These are phyloP conservation scores for Andrena trimmerana DNA, from an alignment of 2,888 invertebrate species.

Conservation along the genomic window DNA sequence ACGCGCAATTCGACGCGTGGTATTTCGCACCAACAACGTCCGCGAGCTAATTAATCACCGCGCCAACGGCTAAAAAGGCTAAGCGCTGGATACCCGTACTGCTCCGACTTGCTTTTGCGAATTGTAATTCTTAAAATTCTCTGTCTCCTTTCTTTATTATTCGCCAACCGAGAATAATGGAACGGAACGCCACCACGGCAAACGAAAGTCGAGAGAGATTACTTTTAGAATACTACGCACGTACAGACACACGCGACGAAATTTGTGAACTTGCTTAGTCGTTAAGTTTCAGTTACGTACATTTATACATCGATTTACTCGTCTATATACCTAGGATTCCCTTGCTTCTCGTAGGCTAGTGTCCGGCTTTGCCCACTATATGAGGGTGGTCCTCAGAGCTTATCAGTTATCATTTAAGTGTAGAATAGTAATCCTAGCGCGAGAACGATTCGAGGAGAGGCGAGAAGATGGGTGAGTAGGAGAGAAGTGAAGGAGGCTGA, in stretches of 20 bases:
- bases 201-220: constrained; percentile 49
- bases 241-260: constrained; percentile 30
- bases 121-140: constrained; percentile 41
- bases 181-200: constrained; percentile 38
- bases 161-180: constrained; percentile 55
- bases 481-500: constrained; percentile 6
- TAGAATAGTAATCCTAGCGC: constrained; percentile 2
- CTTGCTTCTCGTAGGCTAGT: neutral
- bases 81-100: constrained; percentile 83
- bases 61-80: constrained; percentile 78
- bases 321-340: constrained; percentile 2
- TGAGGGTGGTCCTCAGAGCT: constrained; percentile 1
- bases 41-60: constrained; percentile 79
- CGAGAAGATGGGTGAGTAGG: constrained; percentile 1
- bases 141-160: neutral
- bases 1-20: constrained; percentile 53
- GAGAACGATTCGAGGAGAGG: constrained; percentile 14
- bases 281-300: neutral
- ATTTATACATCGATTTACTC: constrained; percentile 2
- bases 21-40: constrained; percentile 64
- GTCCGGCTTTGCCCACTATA: neutral
- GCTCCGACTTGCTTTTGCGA: constrained; percentile 82
- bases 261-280: neutral
- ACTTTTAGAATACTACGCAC: constrained; percentile 40
- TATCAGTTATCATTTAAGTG: neutral